Evolutionary conservation across 2,797 vertebrate species (phyloP).

Genomic region (Galaxias olidus): DNA sequence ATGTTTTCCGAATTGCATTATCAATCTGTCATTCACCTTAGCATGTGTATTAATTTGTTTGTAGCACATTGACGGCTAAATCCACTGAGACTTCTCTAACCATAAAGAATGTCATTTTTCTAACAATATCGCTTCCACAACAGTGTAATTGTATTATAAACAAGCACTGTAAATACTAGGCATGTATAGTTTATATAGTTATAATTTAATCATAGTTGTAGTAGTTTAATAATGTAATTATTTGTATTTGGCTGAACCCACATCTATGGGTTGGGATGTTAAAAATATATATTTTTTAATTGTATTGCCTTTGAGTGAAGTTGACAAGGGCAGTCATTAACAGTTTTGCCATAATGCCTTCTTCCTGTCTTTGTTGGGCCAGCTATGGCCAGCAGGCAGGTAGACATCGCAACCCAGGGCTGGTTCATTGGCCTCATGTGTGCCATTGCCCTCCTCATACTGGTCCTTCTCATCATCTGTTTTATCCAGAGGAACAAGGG

Average conservation of each 20-base stretch:
- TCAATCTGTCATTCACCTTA: background rate
- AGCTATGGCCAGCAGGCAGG: slow-evolving; percentile 95
- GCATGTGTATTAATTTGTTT: background rate
- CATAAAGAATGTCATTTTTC: too few species aligned
- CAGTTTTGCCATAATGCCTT: slow-evolving; percentile 25
- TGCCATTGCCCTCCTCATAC: slow-evolving; percentile 94
- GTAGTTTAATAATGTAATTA: too few species aligned
- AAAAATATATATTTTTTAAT: too few species aligned
- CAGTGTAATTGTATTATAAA: too few species aligned
- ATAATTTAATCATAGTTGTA: too few species aligned
- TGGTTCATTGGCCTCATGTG: slow-evolving; percentile 99
- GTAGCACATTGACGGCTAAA: slow-evolving; percentile 24
- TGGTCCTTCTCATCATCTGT: slow-evolving; percentile 96
- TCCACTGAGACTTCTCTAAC: slow-evolving; percentile 34
- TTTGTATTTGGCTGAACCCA: too few species aligned
- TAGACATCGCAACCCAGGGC: slow-evolving; percentile 97
- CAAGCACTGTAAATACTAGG: too few species aligned
- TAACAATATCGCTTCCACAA: too few species aligned
- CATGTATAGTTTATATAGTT: too few species aligned
- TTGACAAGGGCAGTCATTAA: slow-evolving; percentile 11
- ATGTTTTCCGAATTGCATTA: background rate
- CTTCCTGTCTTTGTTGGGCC: slow-evolving; percentile 31
- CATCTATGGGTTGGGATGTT: too few species aligned
- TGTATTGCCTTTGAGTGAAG: too few species aligned
- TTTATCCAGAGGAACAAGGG: slow-evolving; percentile 98